Evolutionary conservation across 2,113 vertebrate genomes (phyloP).

Genomic region (Theropithecus gelada): DNA sequence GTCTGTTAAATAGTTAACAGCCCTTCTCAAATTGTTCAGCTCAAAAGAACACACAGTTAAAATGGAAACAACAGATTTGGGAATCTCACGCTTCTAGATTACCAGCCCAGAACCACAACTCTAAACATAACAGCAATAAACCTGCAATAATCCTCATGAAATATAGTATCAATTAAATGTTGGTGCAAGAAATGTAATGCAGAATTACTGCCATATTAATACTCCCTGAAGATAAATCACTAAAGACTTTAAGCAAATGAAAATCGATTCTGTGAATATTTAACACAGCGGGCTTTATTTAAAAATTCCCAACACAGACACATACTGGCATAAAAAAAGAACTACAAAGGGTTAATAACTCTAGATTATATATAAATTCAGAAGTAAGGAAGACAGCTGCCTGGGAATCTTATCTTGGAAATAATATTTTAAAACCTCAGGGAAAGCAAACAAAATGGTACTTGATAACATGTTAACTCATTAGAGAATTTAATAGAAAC

Average conservation of each 20-base stretch:
- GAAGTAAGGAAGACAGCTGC: not conserved
- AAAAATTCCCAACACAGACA: slow-evolving; percentile 48
- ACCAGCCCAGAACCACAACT: slow-evolving; percentile 5
- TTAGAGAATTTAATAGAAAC: not conserved
- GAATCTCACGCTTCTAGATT: slow-evolving; percentile 34
- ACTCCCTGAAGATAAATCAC: slow-evolving; percentile 66
- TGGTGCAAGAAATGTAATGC: slow-evolving; percentile 35
- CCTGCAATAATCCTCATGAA: slow-evolving; percentile 47
- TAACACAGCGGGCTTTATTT: slow-evolving; percentile 57
- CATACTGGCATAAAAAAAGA: not conserved
- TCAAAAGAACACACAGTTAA: slow-evolving; percentile 43
- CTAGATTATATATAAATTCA: not conserved
- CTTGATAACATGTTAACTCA: not conserved
- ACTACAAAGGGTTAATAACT: slow-evolving; percentile 48
- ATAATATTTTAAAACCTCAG: slow-evolving; percentile 39
- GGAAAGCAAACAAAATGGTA: not conserved
- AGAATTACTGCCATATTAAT: slow-evolving; percentile 45
- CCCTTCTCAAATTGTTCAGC: slow-evolving; percentile 2
- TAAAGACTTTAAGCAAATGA: slow-evolving; percentile 51
- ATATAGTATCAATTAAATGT: slow-evolving; percentile 53
- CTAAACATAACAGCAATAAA: slow-evolving; percentile 64
- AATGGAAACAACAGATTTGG: slow-evolving; percentile 34
- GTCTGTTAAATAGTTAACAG: slow-evolving; percentile 1
- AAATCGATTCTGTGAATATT: slow-evolving; percentile 43
- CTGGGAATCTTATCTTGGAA: slow-evolving; percentile 8